phyloP scores from a whole-genome alignment of 2,113 vertebrate species.

The Cinclus mexicanus region DNA sequence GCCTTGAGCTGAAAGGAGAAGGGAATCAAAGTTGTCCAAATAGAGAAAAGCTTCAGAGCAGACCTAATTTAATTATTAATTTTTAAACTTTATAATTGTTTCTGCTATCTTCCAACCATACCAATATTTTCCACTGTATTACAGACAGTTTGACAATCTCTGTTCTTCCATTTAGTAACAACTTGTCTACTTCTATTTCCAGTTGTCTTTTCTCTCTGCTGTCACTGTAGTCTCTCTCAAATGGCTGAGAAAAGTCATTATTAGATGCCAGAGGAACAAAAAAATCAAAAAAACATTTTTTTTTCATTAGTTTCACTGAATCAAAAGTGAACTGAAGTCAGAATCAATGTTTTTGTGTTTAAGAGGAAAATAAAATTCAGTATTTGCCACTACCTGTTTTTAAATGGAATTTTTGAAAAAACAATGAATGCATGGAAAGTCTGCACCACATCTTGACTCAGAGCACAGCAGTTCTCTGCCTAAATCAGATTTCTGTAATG shows the following conservation, averaged over 20 bases:
- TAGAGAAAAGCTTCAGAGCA: background rate
- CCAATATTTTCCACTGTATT: background rate
- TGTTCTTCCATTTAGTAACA: background rate
- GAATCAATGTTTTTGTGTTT: background rate
- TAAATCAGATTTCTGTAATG: background rate
- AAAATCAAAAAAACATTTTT: background rate
- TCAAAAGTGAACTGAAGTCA: background rate
- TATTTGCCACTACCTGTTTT: background rate
- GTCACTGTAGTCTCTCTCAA: background rate
- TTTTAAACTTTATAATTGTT: background rate
- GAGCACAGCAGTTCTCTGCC: background rate
- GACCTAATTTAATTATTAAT: constrained; percentile 11
- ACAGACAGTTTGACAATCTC: background rate
- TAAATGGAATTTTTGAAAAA: background rate
- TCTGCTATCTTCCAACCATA: background rate
- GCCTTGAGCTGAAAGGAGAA: background rate
- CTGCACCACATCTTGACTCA: background rate
- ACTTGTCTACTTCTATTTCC: background rate
- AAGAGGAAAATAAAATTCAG: background rate
- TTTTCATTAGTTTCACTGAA: background rate
- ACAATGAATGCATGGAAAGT: background rate
- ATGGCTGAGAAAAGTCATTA: background rate
- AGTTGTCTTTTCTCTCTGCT: background rate
- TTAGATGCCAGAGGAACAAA: background rate
- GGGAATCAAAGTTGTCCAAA: background rate